Evolutionary conservation across 2,888 invertebrate species (phyloP).

Genomic region (Mesoligia furuncula): DNA sequence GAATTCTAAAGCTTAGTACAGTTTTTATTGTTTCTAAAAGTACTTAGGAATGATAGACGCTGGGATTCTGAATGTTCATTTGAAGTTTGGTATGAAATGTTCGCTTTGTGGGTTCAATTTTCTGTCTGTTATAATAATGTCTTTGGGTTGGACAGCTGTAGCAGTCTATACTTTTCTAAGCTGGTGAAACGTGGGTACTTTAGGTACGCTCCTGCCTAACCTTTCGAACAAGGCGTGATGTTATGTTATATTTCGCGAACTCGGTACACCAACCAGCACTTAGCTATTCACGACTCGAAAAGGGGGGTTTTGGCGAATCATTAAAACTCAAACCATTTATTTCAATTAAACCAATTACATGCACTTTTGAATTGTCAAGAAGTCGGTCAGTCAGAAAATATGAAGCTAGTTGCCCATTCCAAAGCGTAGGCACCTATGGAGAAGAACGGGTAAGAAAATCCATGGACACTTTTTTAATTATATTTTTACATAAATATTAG

Average conservation of each 20-base stretch:
- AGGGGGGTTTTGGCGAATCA: neutral
- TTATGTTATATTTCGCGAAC: neutral
- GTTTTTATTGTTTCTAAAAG: conserved; percentile 60
- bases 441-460: too few species aligned
- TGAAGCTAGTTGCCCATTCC: too few species aligned
- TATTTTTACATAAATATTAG: too few species aligned
- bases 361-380: too few species aligned
- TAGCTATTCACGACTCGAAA: neutral
- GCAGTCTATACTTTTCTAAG: neutral
- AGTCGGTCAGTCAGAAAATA: too few species aligned
- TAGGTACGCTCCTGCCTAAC: neutral
- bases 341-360: too few species aligned
- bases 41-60: conserved; percentile 52
- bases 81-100: conserved; percentile 30
- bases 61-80: conserved; percentile 35
- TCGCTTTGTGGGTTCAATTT: conserved; percentile 24
- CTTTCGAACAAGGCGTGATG: neutral
- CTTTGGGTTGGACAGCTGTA: neutral
- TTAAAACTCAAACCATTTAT: too few species aligned
- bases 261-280: neutral
- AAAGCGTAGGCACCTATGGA: too few species aligned
- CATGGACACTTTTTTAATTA: too few species aligned
- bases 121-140: neutral
- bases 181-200: neutral
- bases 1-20: conserved; percentile 58